Conservation (phyloP, 1,140 invertebrate species). For the Zaprionus inermis region DNA sequence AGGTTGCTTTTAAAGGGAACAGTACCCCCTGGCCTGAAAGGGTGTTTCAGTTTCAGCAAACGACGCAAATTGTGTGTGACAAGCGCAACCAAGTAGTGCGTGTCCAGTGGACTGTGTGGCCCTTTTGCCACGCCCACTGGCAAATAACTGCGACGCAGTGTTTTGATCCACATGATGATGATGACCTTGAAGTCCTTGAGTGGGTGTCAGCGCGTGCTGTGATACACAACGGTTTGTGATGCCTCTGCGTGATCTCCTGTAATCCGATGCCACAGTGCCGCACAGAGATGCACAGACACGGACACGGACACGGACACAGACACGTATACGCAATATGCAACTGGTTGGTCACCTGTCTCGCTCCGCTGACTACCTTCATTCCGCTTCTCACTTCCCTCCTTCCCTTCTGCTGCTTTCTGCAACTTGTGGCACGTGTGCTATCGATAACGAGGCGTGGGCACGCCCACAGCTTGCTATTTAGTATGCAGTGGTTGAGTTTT, state of each 20-base stretch:
- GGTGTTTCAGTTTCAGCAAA: neutral
- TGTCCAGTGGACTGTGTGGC: conserved; percentile 49
- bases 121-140: conserved; percentile 18
- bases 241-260: conserved; percentile 28
- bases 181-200: conserved; percentile 21
- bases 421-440: conserved; percentile 24
- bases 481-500: conserved; percentile 55
- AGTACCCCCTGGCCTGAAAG: neutral
- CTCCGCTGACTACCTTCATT: neutral
- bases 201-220: neutral
- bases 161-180: conserved; percentile 6
- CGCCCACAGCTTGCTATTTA: conserved; percentile 43
- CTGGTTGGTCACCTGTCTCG: conserved; percentile 8
- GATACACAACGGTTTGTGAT: neutral
- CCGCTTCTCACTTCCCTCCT: neutral
- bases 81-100: conserved; percentile 61
- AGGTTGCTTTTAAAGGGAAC: neutral
- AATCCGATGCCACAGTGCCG: conserved; percentile 35
- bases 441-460: conserved; percentile 15
- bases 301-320: no score
- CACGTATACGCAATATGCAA: conserved; percentile 14
- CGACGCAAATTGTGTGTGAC: conserved; percentile 54
- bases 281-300: conserved; percentile 2
- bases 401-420: neutral
- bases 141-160: conserved; percentile 15